Evolutionary conservation across 1,140 invertebrate genomes (phyloP).

Genomic region (Aricia agestis): DNA sequence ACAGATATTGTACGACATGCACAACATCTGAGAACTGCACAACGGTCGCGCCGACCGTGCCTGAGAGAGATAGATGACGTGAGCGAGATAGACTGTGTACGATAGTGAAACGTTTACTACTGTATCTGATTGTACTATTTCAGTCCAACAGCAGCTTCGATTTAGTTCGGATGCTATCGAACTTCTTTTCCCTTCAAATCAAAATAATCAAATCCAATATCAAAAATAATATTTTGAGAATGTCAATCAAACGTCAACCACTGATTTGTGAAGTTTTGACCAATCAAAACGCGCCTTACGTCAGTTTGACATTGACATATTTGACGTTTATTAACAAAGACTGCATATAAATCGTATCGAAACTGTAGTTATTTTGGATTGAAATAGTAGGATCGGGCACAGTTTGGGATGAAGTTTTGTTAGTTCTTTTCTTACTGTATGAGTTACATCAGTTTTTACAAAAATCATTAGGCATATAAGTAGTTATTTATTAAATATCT

Average conservation of each 20-base stretch:
- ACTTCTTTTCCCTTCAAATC: not conserved
- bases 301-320: too few relatives aligned
- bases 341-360: too few relatives aligned
- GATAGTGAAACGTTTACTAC: not conserved
- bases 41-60: constrained; percentile 33
- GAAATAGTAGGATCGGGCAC: too few relatives aligned
- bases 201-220: not conserved
- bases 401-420: too few relatives aligned
- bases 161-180: not conserved
- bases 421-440: not conserved
- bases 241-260: too few relatives aligned
- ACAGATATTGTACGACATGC: constrained; percentile 95
- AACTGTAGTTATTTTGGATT: too few relatives aligned
- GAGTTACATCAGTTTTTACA: not conserved
- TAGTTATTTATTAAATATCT: not conserved
- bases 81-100: not conserved
- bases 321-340: too few relatives aligned
- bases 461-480: not conserved
- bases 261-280: too few relatives aligned
- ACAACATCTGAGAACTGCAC: constrained; percentile 74
- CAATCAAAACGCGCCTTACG: too few relatives aligned
- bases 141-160: not conserved
- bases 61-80: not conserved
- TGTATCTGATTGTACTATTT: too few relatives aligned
- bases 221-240: not conserved